A percentile compares a stretch with the other conserved stretches of the same genome.
Conservation (phyloP, 2,888 invertebrate species). For the Oscheius onirici region DNA sequence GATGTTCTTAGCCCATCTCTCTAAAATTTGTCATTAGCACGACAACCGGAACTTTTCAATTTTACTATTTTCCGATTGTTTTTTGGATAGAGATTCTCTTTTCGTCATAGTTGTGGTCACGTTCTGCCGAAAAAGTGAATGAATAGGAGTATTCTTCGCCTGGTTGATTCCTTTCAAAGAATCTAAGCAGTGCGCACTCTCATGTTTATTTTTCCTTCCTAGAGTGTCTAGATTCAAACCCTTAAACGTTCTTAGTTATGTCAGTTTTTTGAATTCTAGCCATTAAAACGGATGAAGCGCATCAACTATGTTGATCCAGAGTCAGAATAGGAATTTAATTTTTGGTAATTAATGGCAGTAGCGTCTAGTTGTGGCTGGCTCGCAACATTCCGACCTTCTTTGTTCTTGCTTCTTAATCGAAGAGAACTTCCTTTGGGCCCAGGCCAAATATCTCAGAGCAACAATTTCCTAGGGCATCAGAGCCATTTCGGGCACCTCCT, state of each 20-base stretch:
- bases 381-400: neutral
- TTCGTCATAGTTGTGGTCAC: too few relatives aligned
- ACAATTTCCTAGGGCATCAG: too few relatives aligned
- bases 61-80: too few relatives aligned
- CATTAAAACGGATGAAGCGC: neutral
- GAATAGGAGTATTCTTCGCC: slow-evolving; percentile 7
- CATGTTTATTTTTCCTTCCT: slow-evolving; percentile 28
- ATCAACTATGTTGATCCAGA: neutral
- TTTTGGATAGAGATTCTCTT: too few relatives aligned
- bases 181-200: slow-evolving; percentile 14
- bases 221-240: slow-evolving; percentile 17
- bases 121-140: neutral
- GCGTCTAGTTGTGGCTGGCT: neutral
- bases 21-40: too few relatives aligned
- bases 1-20: neutral
- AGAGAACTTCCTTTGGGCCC: neutral
- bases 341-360: slow-evolving; percentile 11
- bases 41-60: too few relatives aligned
- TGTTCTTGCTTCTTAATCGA: slow-evolving; percentile 12
- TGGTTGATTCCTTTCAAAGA: slow-evolving; percentile 9
- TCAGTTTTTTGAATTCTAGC: too few relatives aligned
- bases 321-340: neutral
- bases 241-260: neutral
- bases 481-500: too few relatives aligned
- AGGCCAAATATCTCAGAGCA: too few relatives aligned